phyloP scores from a whole-genome alignment of 2,113 vertebrate species.

The Falcunculus frontatus region DNA sequence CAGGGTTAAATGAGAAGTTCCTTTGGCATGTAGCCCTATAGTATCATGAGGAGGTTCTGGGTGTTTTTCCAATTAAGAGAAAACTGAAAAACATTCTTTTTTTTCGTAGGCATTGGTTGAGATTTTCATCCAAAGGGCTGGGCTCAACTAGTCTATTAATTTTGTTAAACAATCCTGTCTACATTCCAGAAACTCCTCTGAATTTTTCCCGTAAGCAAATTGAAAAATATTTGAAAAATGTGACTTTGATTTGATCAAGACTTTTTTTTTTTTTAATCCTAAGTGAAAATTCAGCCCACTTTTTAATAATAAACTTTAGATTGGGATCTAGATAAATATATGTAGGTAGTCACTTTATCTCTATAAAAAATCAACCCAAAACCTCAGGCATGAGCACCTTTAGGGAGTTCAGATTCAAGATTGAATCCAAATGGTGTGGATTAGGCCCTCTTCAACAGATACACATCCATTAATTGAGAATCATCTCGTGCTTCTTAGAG shows the following conservation, averaged over 20 bases:
- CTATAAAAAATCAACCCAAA: not conserved
- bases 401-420: not conserved
- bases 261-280: not conserved
- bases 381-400: not conserved
- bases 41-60: not conserved
- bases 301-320: not conserved
- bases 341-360: not conserved
- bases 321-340: not conserved
- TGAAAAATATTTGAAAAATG: not conserved
- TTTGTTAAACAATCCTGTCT: not conserved
- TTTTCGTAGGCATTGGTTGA: not conserved
- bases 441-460: not conserved
- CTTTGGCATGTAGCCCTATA: not conserved
- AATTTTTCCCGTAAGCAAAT: not conserved
- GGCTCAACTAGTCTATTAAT: not conserved
- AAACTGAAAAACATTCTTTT: fast-evolving
- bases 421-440: not conserved
- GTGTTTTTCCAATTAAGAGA: not conserved
- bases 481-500: not conserved
- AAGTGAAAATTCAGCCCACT: not conserved
- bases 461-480: not conserved
- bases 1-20: not conserved
- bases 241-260: not conserved
- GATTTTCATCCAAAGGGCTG: not conserved
- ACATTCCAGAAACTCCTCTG: not conserved